Conservation (phyloP, 2,797 vertebrate species). For the Simalia tracyae region DNA sequence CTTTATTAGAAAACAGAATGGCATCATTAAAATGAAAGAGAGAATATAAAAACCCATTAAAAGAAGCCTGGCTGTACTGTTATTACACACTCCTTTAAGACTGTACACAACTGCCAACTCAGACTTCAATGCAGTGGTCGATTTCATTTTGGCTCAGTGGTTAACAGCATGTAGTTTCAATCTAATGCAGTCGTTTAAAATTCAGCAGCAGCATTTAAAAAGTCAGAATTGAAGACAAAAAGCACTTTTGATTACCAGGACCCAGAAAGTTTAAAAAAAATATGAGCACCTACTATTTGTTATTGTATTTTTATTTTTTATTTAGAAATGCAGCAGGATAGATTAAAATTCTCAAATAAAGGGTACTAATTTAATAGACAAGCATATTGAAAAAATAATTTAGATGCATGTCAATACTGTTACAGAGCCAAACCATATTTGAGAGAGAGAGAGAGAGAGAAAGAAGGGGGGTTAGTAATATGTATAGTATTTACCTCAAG, state of each 20-base stretch:
- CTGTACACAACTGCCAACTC: constrained; percentile 73
- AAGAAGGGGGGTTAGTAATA: constrained; percentile 12
- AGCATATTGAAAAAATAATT: constrained; percentile 20
- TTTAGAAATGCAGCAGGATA: constrained; percentile 29
- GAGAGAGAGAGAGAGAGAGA: neutral
- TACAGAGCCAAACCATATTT: accelerated
- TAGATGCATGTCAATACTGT: neutral
- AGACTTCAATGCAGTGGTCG: constrained; percentile 78
- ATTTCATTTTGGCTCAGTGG: constrained; percentile 80
- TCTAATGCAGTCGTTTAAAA: constrained; percentile 79
- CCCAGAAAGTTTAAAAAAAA: constrained; percentile 68
- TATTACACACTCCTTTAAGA: constrained; percentile 76
- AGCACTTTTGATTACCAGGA: constrained; percentile 66
- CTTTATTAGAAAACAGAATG: constrained; percentile 69
- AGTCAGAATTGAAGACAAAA: constrained; percentile 66
- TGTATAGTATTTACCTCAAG: neutral
- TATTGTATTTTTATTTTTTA: constrained; percentile 31
- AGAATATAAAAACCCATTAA: constrained; percentile 75
- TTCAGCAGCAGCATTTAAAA: constrained; percentile 75
- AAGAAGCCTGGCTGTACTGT: constrained; percentile 66
- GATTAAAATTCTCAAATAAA: constrained; percentile 32
- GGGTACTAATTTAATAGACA: constrained; percentile 21
- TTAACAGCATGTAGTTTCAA: constrained; percentile 80
- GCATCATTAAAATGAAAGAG: constrained; percentile 72
- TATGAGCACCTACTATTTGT: constrained; percentile 56